These are phyloP conservation scores for Lordiphosa stackelbergi DNA, from an alignment of 1,140 invertebrate species.

Conservation along the genomic window DNA sequence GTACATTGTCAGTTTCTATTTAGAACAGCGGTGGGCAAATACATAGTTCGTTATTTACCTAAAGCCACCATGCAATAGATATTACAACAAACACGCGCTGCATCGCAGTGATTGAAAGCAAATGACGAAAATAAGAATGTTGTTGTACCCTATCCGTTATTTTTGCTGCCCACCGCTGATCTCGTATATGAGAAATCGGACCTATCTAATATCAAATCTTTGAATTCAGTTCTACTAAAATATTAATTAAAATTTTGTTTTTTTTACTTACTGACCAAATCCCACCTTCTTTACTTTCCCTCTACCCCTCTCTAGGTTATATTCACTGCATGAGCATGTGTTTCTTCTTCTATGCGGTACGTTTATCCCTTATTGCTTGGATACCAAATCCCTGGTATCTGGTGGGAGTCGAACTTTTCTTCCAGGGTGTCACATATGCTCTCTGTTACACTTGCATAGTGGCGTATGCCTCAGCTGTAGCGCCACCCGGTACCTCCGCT, in stretches of 20 bases:
- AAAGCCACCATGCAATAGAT: no score
- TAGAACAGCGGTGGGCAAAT: no score
- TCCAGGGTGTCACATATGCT: slow-evolving; percentile 89
- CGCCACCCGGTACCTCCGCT: slow-evolving; percentile 87
- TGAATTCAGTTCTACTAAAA: not conserved
- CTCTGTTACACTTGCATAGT: slow-evolving; percentile 88
- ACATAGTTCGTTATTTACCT: no score
- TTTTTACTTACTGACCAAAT: not conserved
- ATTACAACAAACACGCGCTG: no score
- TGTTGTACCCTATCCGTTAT: no score
- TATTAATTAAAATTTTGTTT: not conserved
- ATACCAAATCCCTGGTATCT: slow-evolving; percentile 86
- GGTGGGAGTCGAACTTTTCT: slow-evolving; percentile 83
- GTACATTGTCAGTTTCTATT: no score
- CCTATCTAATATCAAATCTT: not conserved
- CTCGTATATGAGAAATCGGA: no score
- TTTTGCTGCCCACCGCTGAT: no score
- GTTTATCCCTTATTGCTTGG: slow-evolving; percentile 83
- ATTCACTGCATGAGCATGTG: slow-evolving; percentile 84
- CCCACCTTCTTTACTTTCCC: not conserved
- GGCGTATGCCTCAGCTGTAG: slow-evolving; percentile 85
- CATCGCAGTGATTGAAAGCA: no score
- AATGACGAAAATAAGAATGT: no score
- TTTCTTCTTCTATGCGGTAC: slow-evolving; percentile 83
- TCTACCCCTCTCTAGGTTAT: slow-evolving; percentile 78